phyloP scores from a whole-genome alignment of 2,888 invertebrate genomes.

The Tyria jacobaeae region DNA sequence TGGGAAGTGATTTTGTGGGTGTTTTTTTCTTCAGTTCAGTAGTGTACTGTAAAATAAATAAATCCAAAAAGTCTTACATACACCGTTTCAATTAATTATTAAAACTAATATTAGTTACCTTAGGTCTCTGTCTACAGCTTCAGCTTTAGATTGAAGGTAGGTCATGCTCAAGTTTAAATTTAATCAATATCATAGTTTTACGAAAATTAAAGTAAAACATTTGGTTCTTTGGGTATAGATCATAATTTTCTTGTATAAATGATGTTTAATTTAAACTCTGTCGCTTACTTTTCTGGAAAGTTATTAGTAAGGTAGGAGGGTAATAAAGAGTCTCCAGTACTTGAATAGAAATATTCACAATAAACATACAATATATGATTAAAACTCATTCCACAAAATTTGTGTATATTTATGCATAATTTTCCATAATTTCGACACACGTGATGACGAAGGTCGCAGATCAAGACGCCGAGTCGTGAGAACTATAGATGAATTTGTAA shows the following conservation, averaged over 20 bases:
- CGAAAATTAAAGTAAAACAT: no score
- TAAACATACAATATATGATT: conserved; percentile 4
- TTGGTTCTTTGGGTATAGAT: no score
- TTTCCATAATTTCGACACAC: conserved; percentile 31
- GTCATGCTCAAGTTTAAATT: no score
- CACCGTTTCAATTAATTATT: no score
- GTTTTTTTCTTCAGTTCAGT: conserved; percentile 3
- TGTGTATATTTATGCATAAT: conserved; percentile 31
- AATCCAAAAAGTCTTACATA: no score
- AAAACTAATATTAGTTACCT: no score
- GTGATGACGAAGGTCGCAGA: conserved; percentile 30
- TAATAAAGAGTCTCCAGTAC: neutral
- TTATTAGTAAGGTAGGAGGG: neutral
- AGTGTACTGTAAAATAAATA: conserved; percentile 7
- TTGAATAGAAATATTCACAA: neutral
- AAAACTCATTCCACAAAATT: neutral
- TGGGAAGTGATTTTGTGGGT: conserved; percentile 26
- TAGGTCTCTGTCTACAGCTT: no score
- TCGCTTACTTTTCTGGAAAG: neutral
- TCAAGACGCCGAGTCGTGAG: conserved; percentile 52
- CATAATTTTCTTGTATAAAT: no score
- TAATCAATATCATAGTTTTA: no score
- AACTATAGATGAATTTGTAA: conserved; percentile 25
- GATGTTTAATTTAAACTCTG: no score
- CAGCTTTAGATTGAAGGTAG: no score